These are phyloP conservation scores for Drosophila ercepeae DNA, from an alignment of 1,140 invertebrate species.

Conservation along the genomic window DNA sequence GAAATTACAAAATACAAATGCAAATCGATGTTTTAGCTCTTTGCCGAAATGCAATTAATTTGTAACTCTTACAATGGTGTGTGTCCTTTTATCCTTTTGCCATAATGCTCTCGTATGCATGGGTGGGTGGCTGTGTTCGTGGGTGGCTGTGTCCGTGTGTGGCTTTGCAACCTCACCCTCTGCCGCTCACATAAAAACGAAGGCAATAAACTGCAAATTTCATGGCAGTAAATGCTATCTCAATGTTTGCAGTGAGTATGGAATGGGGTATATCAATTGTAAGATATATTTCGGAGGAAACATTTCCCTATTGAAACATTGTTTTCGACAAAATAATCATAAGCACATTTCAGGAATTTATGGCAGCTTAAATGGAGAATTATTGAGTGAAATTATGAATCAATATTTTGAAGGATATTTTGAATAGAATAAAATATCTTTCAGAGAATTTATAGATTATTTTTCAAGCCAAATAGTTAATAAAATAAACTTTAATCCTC, in stretches of 20 bases:
- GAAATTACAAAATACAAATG: slow-evolving; percentile 55
- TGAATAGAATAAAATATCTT: too few species aligned
- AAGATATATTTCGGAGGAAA: not conserved
- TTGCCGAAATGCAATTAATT: slow-evolving; percentile 57
- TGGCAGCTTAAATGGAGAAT: not conserved
- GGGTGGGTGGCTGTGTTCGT: not conserved
- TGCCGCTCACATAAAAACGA: slow-evolving; percentile 43
- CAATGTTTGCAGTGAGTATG: slow-evolving; percentile 40
- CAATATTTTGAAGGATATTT: too few species aligned
- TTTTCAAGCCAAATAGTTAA: too few species aligned
- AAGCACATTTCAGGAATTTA: not conserved
- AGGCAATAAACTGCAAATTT: slow-evolving; percentile 64
- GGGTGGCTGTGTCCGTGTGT: not conserved
- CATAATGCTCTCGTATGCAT: not conserved
- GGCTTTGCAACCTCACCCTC: not conserved
- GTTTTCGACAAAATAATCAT: not conserved
- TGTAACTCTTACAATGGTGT: slow-evolving; percentile 39
- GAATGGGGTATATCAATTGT: slow-evolving; percentile 6
- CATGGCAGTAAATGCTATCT: slow-evolving; percentile 61
- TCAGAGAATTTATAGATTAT: too few species aligned
- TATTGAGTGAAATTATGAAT: too few species aligned
- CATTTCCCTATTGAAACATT: not conserved
- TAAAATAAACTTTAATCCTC: not conserved
- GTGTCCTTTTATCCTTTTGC: slow-evolving; percentile 7
- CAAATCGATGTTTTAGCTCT: slow-evolving; percentile 52